These are phyloP conservation scores for Ramazzottius varieornatus DNA, from an alignment of 2,888 invertebrate species.

Conservation along the genomic window DNA sequence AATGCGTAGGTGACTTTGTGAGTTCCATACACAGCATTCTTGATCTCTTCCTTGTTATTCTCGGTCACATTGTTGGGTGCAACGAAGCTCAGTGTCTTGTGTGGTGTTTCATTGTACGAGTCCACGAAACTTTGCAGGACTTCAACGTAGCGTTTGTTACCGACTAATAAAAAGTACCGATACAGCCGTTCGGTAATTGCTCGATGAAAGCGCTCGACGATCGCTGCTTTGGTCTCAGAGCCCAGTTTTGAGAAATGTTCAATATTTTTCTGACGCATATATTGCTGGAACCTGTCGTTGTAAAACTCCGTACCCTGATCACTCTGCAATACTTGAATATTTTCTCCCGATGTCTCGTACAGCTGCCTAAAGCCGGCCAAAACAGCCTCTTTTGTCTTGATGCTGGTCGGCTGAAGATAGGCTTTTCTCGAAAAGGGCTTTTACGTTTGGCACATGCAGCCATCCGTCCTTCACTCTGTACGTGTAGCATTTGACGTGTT, in stretches of 20 bases:
- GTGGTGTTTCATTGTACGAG: not conserved
- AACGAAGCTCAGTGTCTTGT: not conserved
- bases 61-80: not conserved
- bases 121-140: not conserved
- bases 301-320: not conserved
- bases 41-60: not conserved
- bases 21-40: not conserved
- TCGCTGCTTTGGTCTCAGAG: not conserved
- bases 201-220: not conserved
- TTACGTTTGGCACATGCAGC: not conserved
- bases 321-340: not conserved
- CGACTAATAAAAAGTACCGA: not conserved
- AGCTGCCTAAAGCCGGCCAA: not conserved
- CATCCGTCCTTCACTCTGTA: not conserved
- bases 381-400: not conserved
- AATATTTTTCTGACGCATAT: not conserved
- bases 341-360: not conserved
- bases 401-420: not conserved
- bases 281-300: not conserved
- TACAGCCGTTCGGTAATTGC: not conserved
- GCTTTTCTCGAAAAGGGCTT: not conserved
- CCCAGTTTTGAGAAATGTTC: not conserved
- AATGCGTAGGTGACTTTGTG: not conserved
- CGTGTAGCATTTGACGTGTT: too few relatives aligned
- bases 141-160: not conserved